Conservation (phyloP, 2,113 vertebrate genomes). For the Motacilla alba region DNA sequence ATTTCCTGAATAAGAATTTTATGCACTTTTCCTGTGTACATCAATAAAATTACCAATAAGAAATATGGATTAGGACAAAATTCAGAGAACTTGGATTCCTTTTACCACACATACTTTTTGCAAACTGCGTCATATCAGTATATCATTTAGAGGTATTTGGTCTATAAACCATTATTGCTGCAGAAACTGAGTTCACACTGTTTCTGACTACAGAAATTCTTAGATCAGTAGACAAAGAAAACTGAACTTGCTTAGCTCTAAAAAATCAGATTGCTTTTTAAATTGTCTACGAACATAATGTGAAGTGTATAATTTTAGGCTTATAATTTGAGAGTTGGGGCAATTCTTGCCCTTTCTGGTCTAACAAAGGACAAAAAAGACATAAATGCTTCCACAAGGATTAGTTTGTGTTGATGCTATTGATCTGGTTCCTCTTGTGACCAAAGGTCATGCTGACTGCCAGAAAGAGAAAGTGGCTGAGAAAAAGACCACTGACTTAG, state of each 20-base stretch:
- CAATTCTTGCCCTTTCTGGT: not conserved
- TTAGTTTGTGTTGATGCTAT: not conserved
- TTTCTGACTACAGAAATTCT: not conserved
- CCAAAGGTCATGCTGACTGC: not conserved
- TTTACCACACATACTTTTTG: not conserved
- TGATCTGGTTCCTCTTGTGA: not conserved
- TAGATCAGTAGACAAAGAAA: not conserved
- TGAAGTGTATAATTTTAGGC: not conserved
- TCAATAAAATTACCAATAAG: not conserved
- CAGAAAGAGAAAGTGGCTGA: not conserved
- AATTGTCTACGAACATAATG: not conserved
- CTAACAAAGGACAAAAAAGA: not conserved
- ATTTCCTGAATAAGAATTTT: not conserved
- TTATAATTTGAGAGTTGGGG: not conserved
- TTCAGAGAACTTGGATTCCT: not conserved
- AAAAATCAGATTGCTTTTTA: not conserved
- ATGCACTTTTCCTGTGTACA: not conserved
- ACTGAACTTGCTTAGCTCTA: not conserved
- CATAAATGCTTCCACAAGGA: not conserved
- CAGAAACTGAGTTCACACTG: not conserved
- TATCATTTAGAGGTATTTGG: not conserved
- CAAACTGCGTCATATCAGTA: not conserved
- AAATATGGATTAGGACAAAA: not conserved
- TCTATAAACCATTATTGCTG: not conserved
- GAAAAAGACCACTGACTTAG: not conserved